Percentiles rank a stretch among this genome's conserved stretches.
These are phyloP conservation scores for Diplazon laetatorius DNA, from an alignment of 2,888 invertebrate genomes.

Conservation along the genomic window DNA sequence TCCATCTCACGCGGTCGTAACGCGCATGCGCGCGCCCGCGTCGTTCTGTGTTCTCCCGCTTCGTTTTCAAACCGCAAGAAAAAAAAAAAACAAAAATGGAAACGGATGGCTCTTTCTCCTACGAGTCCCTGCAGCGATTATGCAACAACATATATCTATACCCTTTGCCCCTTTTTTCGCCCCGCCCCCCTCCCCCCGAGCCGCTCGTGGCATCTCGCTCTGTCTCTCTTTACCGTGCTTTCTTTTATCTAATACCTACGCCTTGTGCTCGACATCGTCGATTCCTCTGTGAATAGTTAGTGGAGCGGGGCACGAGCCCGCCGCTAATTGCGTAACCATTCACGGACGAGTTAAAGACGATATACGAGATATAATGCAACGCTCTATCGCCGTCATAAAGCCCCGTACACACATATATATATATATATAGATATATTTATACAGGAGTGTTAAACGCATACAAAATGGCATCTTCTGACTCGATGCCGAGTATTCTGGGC, in stretches of 20 bases:
- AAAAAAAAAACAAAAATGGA: too few relatives aligned
- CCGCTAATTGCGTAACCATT: conserved; percentile 55
- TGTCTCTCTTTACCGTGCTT: too few relatives aligned
- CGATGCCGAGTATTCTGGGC: not conserved
- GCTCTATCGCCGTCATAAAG: not conserved
- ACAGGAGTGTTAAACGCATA: not conserved
- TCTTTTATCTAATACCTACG: conserved; percentile 61
- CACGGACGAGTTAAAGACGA: conserved; percentile 18
- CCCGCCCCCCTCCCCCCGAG: conserved; percentile 8
- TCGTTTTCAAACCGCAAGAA: conserved; percentile 61
- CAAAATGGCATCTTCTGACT: not conserved
- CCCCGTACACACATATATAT: not conserved
- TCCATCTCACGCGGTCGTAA: conserved; percentile 24
- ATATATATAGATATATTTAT: not conserved
- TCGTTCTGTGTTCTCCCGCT: too few relatives aligned
- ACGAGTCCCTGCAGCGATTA: conserved; percentile 24
- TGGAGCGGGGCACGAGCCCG: conserved; percentile 46
- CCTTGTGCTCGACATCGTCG: conserved; percentile 39
- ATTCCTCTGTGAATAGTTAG: conserved; percentile 43
- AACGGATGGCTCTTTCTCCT: too few relatives aligned
- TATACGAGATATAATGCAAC: conserved; percentile 14
- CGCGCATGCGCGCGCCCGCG: conserved; percentile 3
- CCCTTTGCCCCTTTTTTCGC: not conserved
- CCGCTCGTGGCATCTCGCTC: too few relatives aligned
- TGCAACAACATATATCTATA: too few relatives aligned